These are phyloP conservation scores for Emys orbicularis DNA, from an alignment of 2,797 vertebrate genomes.

Conservation along the genomic window DNA sequence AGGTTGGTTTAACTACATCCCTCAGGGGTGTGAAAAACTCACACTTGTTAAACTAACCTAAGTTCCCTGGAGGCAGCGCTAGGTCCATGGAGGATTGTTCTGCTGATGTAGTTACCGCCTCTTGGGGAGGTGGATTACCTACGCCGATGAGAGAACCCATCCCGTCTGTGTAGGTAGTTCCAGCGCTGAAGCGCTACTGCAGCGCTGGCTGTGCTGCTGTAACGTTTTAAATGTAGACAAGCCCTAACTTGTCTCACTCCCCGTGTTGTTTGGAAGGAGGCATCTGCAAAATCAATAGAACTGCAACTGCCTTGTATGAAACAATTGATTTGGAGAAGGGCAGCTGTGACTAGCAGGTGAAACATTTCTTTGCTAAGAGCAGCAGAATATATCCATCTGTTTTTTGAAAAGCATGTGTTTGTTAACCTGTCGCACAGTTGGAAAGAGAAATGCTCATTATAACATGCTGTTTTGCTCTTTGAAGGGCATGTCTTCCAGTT, in stretches of 20 bases:
- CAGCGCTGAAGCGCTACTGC: background rate
- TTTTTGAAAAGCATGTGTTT: background rate
- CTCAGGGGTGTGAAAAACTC: background rate
- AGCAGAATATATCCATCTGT: background rate
- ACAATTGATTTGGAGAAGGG: background rate
- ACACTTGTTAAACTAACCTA: background rate
- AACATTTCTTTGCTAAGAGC: background rate
- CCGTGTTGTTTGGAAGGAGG: background rate
- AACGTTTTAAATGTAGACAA: background rate
- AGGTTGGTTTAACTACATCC: background rate
- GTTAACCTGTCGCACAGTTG: background rate
- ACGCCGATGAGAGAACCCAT: background rate
- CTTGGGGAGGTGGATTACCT: background rate
- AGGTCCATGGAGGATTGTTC: background rate
- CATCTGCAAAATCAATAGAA: background rate
- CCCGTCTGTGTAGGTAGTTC: background rate
- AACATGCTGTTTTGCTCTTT: background rate
- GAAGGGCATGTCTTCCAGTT: background rate
- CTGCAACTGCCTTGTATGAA: background rate
- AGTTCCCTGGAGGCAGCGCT: background rate
- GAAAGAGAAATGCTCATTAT: background rate
- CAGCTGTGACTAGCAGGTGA: background rate
- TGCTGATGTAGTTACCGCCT: background rate
- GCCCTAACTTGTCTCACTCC: background rate
- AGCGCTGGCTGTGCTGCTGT: background rate